Evolutionary conservation across 2,888 invertebrate species (phyloP), one percentile per base, ranked within the genome.

Genomic region (Drosophila limbata): DNA sequence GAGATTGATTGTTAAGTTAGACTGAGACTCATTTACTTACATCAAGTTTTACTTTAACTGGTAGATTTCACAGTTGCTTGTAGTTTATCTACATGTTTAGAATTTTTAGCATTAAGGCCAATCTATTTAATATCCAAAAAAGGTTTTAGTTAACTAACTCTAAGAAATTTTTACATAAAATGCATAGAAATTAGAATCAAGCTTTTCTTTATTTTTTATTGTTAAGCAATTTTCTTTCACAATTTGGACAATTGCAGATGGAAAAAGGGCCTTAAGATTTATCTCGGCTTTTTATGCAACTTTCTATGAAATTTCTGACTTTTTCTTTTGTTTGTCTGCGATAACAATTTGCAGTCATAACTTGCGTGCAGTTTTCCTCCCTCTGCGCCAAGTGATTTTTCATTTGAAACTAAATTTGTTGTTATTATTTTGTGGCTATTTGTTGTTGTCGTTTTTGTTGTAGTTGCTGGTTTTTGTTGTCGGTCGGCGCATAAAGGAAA

Each of bases 401-500:
- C 60, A 76, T 64, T 79, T 79, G 52, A 60, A 70, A 57, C 50
- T 48, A 59, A 71, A 80, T 77, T 65, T 57, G 52, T 75, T 76
- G 53, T 70, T 71, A 65, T 61, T 77, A 71, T 69, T 77, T 85
- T 61, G 69, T 51, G 50, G 75, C 64, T 62, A 45, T 57, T 51
- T 56, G 61, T 68, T 48, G 21, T 45, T 37, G 52, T 62, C 56
- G 69, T 61, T 39, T 52, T 21, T 37, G 45, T 68, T 39, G 48
- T 45, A 35, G 53, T 72, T 64, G 64, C 33, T 45, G 73, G 61
- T 55, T 55, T 11, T 62, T 28, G 53, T n/a, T 35, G 51, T 66
- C 52, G 45, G 39, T 40, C 59, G 53, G 56, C 53, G 42, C 52
- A 48, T 55, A 61, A 67, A 82, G 84, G 90, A 84, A 88, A 84